Evolutionary conservation across 2,888 invertebrate genomes (phyloP).

Genomic region (Phortica okadai): DNA sequence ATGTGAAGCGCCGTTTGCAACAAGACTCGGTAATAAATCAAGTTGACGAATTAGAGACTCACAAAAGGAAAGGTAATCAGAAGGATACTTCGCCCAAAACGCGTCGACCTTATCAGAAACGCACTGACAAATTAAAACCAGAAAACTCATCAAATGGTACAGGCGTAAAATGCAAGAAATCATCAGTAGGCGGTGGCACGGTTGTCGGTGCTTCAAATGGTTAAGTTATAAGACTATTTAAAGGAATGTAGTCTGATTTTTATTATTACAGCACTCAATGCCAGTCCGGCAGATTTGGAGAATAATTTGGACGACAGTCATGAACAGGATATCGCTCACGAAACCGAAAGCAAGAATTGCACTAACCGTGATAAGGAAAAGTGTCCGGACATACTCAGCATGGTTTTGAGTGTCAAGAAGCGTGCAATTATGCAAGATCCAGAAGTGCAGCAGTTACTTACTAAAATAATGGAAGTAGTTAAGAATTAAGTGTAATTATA

Average conservation of each 20-base stretch:
- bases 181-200: neutral
- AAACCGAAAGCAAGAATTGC: conserved; percentile 44
- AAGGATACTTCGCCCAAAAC: conserved; percentile 55
- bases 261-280: conserved; percentile 35
- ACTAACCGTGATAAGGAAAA: conserved; percentile 67
- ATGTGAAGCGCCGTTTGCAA: conserved; percentile 74
- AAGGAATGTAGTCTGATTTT: neutral
- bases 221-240: neutral
- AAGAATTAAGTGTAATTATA: conserved; percentile 48
- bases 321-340: conserved; percentile 53
- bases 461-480: conserved; percentile 65
- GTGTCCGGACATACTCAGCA: conserved; percentile 70
- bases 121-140: conserved; percentile 61
- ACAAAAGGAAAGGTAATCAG: conserved; percentile 44
- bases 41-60: conserved; percentile 33
- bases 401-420: conserved; percentile 72
- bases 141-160: conserved; percentile 23
- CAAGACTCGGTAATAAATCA: conserved; percentile 52
- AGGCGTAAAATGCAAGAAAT: neutral
- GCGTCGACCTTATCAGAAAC: conserved; percentile 67
- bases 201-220: conserved; percentile 29
- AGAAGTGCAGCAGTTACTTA: conserved; percentile 70
- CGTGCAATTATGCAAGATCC: conserved; percentile 69
- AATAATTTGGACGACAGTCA: conserved; percentile 46
- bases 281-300: conserved; percentile 54